Evolutionary conservation across 2,888 invertebrate species (phyloP), one percentile per base, ranked within the genome.

Genomic region (Melanostoma mellinum): DNA sequence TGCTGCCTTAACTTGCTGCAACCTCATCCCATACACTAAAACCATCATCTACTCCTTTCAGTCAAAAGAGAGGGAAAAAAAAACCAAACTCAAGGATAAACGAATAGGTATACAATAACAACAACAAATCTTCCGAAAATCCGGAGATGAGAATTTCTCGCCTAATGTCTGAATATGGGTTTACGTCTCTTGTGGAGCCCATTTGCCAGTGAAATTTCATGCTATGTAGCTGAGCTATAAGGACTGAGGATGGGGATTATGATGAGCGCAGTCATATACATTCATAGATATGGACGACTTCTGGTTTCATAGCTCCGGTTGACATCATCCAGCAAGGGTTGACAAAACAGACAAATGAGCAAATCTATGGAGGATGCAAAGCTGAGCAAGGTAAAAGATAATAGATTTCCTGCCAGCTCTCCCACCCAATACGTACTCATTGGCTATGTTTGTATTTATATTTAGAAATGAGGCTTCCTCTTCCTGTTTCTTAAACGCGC

Each of bases 281-380:
- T 36, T 36, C 36, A 75, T 6, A 55, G 40, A 50, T 67, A 65
- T 67, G 50, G 58, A 32, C 40, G 56, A 32, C 52, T 44, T 30
- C 9, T 58, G 33, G 58, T 67, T 73, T 36, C 71, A 40, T 35
- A 30, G 55, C 63, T 77, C 56, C 61, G 53, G 69, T 69, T 71
- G 75, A 71, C 63, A 80, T 71, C 80, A 71, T 80, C 52, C 52
- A 68, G 56, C 32, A 61, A 71, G 65, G 69, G 58, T 65, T 76
- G 69, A 53, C 69, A 76, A 76, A 67, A 65, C 75, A 69, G 69
- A 80, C 75, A 80, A 76, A 80, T 80, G 76, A 71, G 69, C 76
- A 76, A 76, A 65, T 80, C 65, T 58, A 6, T 53, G 5, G 50
- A 20, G 65, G 76, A 71, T 65, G 69, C 58, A 33, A 65, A 38